phyloP scores from a whole-genome alignment of 2,113 vertebrate genomes.

The Halichoerus grypus region DNA sequence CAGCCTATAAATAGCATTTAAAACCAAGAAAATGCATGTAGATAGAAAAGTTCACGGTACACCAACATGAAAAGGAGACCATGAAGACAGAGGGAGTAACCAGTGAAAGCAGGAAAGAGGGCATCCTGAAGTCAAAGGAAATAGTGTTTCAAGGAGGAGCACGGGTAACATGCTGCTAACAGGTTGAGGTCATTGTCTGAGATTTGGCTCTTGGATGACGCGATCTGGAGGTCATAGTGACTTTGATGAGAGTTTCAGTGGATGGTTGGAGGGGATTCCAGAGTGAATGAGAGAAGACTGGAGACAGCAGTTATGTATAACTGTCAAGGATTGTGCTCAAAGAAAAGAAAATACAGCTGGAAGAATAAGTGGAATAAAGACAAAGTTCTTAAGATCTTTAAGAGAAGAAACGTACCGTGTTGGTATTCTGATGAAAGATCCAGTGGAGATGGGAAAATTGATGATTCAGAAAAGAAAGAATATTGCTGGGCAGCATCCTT shows the following conservation, averaged over 20 bases:
- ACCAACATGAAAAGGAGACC: neutral
- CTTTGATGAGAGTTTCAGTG: neutral
- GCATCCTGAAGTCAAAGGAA: neutral
- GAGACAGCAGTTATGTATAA: neutral
- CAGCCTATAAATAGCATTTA: neutral
- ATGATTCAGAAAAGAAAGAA: neutral
- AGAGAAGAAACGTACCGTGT: neutral
- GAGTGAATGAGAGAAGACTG: neutral
- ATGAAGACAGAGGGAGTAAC: neutral
- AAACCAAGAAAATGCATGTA: neutral
- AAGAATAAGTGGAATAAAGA: neutral
- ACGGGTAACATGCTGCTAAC: too few species aligned
- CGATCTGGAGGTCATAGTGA: neutral
- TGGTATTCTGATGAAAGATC: neutral
- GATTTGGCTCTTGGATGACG: neutral
- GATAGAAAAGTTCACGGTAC: neutral
- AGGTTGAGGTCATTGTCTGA: neutral
- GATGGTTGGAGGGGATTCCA: neutral
- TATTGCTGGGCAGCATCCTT: neutral
- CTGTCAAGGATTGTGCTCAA: neutral
- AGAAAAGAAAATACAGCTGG: neutral
- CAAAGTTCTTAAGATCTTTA: conserved; percentile 1
- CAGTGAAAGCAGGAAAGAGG: neutral
- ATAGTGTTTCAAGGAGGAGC: neutral
- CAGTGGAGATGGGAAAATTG: neutral